phyloP scores from a whole-genome alignment of 2,797 vertebrate genomes.

The Anabas testudineus region DNA sequence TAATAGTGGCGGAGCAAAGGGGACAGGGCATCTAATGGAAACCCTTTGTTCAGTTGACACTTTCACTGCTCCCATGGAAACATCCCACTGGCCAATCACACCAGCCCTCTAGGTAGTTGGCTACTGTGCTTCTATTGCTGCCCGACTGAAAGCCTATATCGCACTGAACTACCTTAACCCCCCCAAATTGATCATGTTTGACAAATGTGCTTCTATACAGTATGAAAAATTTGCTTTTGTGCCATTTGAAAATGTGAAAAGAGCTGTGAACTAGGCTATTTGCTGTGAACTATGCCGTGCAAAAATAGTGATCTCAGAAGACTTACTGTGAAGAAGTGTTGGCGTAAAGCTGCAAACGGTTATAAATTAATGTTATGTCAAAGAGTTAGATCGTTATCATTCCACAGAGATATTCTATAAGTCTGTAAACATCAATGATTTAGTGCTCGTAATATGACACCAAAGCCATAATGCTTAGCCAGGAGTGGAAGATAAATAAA shows the following conservation, averaged over 20 bases:
- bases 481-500: too few relatives aligned
- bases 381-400: too few relatives aligned
- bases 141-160: conserved; percentile 60
- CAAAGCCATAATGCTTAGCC: too few relatives aligned
- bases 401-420: too few relatives aligned
- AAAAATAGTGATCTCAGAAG: too few relatives aligned
- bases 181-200: background rate
- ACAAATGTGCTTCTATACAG: background rate
- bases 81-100: conserved; percentile 70
- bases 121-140: conserved; percentile 35
- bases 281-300: too few relatives aligned
- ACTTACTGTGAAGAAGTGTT: too few relatives aligned
- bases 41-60: conserved; percentile 82
- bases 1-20: conserved; percentile 70
- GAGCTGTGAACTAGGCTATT: too few relatives aligned
- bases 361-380: too few relatives aligned
- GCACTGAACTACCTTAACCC: conserved; percentile 39
- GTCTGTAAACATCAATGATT: too few relatives aligned
- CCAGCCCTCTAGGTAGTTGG: conserved; percentile 53
- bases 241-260: background rate
- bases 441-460: too few relatives aligned
- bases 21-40: conserved; percentile 77
- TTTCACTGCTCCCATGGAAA: conserved; percentile 75
- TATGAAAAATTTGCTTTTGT: conserved; percentile 4
- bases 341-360: too few relatives aligned